Evolutionary conservation across 2,888 invertebrate species (phyloP).

Genomic region (Xanthia icteritia): DNA sequence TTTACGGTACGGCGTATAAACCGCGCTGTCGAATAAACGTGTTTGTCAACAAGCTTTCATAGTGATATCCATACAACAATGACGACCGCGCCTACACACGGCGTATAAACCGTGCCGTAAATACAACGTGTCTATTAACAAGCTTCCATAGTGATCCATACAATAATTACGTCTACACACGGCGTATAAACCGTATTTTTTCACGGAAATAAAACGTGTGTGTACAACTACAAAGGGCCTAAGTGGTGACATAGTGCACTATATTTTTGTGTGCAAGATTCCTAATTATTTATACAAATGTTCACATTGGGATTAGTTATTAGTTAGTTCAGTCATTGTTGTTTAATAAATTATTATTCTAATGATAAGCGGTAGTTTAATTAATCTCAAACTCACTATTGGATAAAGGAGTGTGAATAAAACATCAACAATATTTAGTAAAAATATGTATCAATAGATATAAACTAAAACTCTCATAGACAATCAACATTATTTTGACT

Average conservation of each 20-base stretch:
- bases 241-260: constrained; percentile 30
- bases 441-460: constrained; percentile 45
- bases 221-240: not conserved
- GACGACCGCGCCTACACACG: too few relatives aligned
- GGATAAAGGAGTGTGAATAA: constrained; percentile 39
- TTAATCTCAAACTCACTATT: constrained; percentile 6
- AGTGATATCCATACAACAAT: too few relatives aligned
- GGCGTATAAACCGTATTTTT: too few relatives aligned
- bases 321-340: constrained; percentile 77
- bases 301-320: constrained; percentile 70
- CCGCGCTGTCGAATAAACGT: too few relatives aligned
- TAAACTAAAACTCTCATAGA: constrained; percentile 40
- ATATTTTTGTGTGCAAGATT: constrained; percentile 70
- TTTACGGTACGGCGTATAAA: too few relatives aligned
- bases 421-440: constrained; percentile 19
- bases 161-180: too few relatives aligned
- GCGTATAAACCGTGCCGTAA: too few relatives aligned
- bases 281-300: constrained; percentile 74
- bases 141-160: too few relatives aligned
- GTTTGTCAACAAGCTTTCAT: too few relatives aligned
- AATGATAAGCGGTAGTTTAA: constrained; percentile 54
- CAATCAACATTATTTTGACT: constrained; percentile 45
- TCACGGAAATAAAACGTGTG: too few relatives aligned
- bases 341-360: constrained; percentile 79
- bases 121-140: too few relatives aligned